A percentile compares a stretch with the other conserved stretches of the same genome.
phyloP scores from a whole-genome alignment of 2,797 vertebrate species.

The Xenopus petersii region DNA sequence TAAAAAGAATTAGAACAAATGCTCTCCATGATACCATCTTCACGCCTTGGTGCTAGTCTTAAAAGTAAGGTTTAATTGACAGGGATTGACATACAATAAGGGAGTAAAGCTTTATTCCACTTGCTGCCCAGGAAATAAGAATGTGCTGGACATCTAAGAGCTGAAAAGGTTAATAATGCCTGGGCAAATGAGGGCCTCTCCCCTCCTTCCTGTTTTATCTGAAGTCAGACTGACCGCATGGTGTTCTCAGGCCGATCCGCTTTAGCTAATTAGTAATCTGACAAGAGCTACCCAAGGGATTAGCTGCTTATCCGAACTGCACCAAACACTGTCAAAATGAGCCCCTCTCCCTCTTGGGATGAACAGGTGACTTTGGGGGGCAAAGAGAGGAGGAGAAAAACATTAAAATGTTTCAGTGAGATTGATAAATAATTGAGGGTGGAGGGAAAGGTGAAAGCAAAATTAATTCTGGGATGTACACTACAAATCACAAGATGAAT shows the following conservation, averaged over 20 bases:
- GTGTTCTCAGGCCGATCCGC: slow-evolving; percentile 74
- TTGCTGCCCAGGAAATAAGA: background rate
- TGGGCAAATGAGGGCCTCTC: background rate
- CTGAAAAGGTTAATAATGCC: slow-evolving; percentile 8
- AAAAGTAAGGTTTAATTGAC: too few species aligned
- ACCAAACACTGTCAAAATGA: slow-evolving; percentile 70
- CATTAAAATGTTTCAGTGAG: slow-evolving; percentile 48
- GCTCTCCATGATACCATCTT: too few species aligned
- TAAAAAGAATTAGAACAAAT: too few species aligned
- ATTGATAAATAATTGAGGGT: slow-evolving; percentile 52
- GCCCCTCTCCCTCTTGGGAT: slow-evolving; percentile 63
- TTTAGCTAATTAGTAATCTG: slow-evolving; percentile 84
- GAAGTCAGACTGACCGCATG: slow-evolving; percentile 70
- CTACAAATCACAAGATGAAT: slow-evolving; percentile 54
- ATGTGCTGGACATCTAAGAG: too few species aligned
- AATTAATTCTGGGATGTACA: slow-evolving; percentile 50
- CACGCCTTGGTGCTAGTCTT: too few species aligned
- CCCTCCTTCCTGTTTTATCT: slow-evolving; percentile 65
- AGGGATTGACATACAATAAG: background rate
- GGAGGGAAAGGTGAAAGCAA: slow-evolving; percentile 42
- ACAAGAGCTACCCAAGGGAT: slow-evolving; percentile 78
- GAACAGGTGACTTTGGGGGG: slow-evolving; percentile 68
- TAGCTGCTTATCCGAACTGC: slow-evolving; percentile 69
- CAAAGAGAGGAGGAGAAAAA: slow-evolving; percentile 47
- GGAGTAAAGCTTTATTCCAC: background rate